These are phyloP conservation scores for Microctenopoma stevenorrisi DNA, from an alignment of 2,797 vertebrate genomes.

Conservation along the genomic window DNA sequence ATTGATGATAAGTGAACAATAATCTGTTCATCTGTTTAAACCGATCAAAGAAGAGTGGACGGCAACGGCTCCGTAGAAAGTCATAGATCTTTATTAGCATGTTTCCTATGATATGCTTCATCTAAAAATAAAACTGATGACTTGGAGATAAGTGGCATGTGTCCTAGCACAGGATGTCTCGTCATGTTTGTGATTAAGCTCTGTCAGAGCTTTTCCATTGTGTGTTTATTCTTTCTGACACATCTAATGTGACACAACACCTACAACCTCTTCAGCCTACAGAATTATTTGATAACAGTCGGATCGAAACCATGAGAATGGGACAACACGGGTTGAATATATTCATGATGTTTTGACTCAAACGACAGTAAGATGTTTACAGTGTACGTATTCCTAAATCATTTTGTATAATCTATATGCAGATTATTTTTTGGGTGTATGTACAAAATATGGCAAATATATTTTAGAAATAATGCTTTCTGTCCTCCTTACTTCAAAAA, in stretches of 20 bases:
- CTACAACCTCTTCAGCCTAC: background rate
- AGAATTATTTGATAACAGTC: background rate
- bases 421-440: no score
- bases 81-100: background rate
- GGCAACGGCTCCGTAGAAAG: background rate
- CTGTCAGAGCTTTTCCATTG: background rate
- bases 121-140: background rate
- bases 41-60: background rate
- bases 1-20: background rate
- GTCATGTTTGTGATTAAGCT: background rate
- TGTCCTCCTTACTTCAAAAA: conserved; percentile 7
- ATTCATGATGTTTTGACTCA: background rate
- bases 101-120: background rate
- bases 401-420: background rate
- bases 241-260: background rate
- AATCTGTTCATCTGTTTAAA: background rate
- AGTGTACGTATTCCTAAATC: background rate
- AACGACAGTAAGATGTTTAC: background rate
- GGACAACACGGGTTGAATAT: background rate
- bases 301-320: background rate
- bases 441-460: no score
- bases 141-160: background rate
- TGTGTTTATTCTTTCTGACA: background rate
- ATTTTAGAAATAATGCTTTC: background rate
- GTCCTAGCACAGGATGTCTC: background rate